phyloP scores from a whole-genome alignment of 1,140 invertebrate genomes.

The Pentalonia nigronervosa region DNA sequence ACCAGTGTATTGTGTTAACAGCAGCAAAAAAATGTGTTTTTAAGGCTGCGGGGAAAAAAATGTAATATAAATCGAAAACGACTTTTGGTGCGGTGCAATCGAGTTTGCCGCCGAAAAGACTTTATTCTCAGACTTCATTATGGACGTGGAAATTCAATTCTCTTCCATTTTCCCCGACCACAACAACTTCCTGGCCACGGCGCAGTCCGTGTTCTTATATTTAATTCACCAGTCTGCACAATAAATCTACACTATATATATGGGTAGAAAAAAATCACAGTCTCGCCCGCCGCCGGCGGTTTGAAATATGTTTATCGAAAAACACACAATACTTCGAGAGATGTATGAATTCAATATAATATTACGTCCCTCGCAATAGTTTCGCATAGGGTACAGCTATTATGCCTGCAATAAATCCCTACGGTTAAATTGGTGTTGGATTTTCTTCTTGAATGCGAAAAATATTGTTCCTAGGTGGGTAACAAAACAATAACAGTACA shows the following conservation, averaged over 20 bases:
- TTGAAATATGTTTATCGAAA: background rate
- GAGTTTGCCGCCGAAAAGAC: conserved; percentile 6
- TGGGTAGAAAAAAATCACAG: background rate
- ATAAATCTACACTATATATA: background rate
- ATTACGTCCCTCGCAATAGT: background rate
- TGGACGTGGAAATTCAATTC: background rate
- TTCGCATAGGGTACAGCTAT: background rate
- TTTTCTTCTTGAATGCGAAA: background rate
- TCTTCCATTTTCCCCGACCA: background rate
- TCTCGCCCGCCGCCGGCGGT: background rate
- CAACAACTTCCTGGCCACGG: background rate
- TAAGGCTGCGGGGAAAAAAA: background rate
- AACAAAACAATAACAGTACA: background rate
- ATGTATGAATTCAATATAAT: background rate
- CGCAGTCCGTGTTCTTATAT: background rate
- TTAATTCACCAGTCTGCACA: background rate
- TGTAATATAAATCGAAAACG: conserved; percentile 32
- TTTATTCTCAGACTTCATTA: background rate
- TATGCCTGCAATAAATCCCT: background rate
- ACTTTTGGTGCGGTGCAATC: conserved; percentile 1
- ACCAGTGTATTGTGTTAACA: background rate
- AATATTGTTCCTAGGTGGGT: background rate
- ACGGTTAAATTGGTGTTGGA: background rate
- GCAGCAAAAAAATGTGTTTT: background rate
- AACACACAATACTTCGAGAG: background rate